Evolutionary conservation across 2,888 invertebrate genomes (phyloP).

Genomic region (Tortrix viridana): DNA sequence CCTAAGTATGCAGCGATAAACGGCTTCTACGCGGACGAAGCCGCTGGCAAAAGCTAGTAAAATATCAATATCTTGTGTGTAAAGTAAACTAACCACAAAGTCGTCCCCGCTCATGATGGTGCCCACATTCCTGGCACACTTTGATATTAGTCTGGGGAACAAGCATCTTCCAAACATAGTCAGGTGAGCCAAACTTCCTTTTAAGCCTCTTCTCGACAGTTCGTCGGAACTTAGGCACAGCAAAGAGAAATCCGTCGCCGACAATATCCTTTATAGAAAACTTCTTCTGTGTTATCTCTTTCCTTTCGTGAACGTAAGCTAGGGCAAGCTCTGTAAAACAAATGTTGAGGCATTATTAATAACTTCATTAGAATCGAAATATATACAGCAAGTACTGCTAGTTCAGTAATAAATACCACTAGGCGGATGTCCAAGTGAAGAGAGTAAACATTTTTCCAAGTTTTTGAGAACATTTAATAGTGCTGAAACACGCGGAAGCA

Average conservation of each 20-base stretch:
- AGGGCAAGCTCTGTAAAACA: constrained; percentile 67
- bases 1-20: too few species aligned
- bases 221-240: constrained; percentile 91
- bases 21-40: too few species aligned
- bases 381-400: neutral
- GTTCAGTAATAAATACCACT: constrained; percentile 60
- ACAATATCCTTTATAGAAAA: constrained; percentile 86
- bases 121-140: constrained; percentile 92
- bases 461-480: constrained; percentile 58
- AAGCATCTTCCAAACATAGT: constrained; percentile 88
- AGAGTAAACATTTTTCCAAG: constrained; percentile 62
- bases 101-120: constrained; percentile 90
- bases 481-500: constrained; percentile 60
- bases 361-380: too few species aligned
- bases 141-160: constrained; percentile 89
- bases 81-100: constrained; percentile 89
- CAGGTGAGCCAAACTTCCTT: constrained; percentile 88
- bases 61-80: too few species aligned
- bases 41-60: too few species aligned
- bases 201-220: constrained; percentile 89
- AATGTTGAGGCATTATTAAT: constrained; percentile 7
- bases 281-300: constrained; percentile 48
- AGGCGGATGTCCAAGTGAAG: constrained; percentile 68
- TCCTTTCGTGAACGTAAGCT: constrained; percentile 58
- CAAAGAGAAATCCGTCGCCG: constrained; percentile 91